Evolutionary conservation across 1,140 invertebrate species (phyloP).

Genomic region (Zophobas morio): DNA sequence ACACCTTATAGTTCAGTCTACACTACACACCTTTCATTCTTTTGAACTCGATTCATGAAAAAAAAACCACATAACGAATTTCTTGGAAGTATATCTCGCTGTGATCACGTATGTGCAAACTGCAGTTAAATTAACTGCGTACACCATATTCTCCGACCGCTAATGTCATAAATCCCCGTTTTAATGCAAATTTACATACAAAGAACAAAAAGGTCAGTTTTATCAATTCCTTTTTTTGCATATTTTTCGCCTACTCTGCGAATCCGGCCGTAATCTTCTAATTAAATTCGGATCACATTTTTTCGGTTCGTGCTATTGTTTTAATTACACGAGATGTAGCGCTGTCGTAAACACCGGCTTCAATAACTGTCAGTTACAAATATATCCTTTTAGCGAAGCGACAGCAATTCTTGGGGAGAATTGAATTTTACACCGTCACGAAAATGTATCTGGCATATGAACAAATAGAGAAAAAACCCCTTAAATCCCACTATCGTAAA

Average conservation of each 20-base stretch:
- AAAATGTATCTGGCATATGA: slow-evolving; percentile 31
- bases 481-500: slow-evolving; percentile 25
- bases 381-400: not conserved
- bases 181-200: too few species aligned
- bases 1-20: too few species aligned
- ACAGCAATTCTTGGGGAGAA: slow-evolving; percentile 3
- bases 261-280: not conserved
- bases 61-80: too few species aligned
- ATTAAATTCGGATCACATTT: slow-evolving; percentile 1
- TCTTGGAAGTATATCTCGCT: too few species aligned
- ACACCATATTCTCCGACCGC: too few species aligned
- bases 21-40: too few species aligned
- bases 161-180: too few species aligned
- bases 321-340: slow-evolving; percentile 3
- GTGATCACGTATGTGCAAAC: too few species aligned
- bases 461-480: slow-evolving; percentile 29
- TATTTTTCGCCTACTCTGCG: not conserved
- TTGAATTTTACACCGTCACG: slow-evolving; percentile 20
- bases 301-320: not conserved
- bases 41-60: too few species aligned
- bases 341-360: slow-evolving; percentile 27
- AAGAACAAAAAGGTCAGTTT: too few species aligned
- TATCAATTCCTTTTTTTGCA: too few species aligned
- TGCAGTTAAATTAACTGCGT: too few species aligned
- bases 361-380: slow-evolving; percentile 34